Evolutionary conservation across 2,888 invertebrate species (phyloP), one percentile per base, ranked within the genome.

Genomic region (Rhyacophila evoluta): DNA sequence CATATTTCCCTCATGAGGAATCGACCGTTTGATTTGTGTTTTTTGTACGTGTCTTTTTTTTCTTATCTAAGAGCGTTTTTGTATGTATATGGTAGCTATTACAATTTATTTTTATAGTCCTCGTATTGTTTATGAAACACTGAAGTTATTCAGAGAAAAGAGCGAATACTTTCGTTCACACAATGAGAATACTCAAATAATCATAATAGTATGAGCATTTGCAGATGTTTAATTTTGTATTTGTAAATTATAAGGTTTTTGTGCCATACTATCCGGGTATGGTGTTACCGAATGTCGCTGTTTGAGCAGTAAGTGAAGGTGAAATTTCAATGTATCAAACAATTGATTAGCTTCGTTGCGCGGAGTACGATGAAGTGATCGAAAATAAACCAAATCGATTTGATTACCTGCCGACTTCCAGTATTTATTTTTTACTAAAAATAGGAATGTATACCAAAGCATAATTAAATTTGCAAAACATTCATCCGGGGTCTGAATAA

Each of bases 151-250:
- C 33, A 11, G 10, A 12, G n/a, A 71, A 78, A 38, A 36, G n/a
- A n/a, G 6, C n/a, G 69, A 67, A 39, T 67, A 41, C 19, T 75
- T 78, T 19, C 38, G 74, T 19, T 74, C 27, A 70, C 74, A 38
- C 69, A 28, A 79, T 74, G 68, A 76, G 73, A 82, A 82, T 82
- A 82, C 82, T 82, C 82, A 82, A 68, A 68, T 74, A 71, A 72
- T 10, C 5, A 37, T 25, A 55, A 33, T 28, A 38, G 37, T 29
- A 29, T 74, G 38, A 69, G 37, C 3, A 27, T 10, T 29, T 11
- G 68, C 25, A 69, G 76, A 73, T 67, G 39, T 41, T 78, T 74
- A 36, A 81, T 81, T 75, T 72, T 55, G 37, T 67, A 73, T 75
- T 70, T 37, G 39, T 75, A 77, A 79, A 69, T 75, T 77, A 37